These are phyloP conservation scores for Nowickia ferox DNA, from an alignment of 2,888 invertebrate species.

Conservation along the genomic window DNA sequence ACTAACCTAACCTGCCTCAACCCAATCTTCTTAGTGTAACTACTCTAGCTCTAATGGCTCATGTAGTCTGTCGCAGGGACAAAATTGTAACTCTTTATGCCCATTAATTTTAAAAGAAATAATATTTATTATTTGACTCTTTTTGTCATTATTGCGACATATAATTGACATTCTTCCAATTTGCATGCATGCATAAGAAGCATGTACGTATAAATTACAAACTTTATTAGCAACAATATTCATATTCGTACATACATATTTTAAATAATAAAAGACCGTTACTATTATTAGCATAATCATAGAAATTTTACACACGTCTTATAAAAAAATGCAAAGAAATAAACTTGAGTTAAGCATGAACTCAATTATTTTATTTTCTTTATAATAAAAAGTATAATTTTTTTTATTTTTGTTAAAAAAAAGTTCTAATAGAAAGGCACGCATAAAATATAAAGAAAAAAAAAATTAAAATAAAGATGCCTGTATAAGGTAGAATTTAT, in stretches of 20 bases:
- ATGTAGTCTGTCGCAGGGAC: too few relatives aligned
- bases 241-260: constrained; percentile 18
- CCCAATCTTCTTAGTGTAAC: too few relatives aligned
- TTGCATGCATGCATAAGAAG: constrained; percentile 21
- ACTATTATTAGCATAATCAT: constrained; percentile 64
- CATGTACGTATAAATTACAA: neutral
- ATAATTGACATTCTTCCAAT: constrained; percentile 41
- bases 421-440: constrained; percentile 46
- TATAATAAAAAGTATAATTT: constrained; percentile 11
- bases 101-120: neutral
- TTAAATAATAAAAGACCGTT: constrained; percentile 64
- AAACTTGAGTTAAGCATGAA: constrained; percentile 40
- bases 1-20: too few relatives aligned
- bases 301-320: constrained; percentile 68
- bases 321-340: neutral
- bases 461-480: constrained; percentile 31
- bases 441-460: constrained; percentile 36
- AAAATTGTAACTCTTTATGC: neutral
- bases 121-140: neutral
- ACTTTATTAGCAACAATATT: constrained; percentile 4
- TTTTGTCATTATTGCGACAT: constrained; percentile 39
- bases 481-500: constrained; percentile 45
- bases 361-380: constrained; percentile 44
- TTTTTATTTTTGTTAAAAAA: constrained; percentile 21
- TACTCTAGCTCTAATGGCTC: too few relatives aligned